Percentiles rank a stretch among this genome's conserved stretches.
phyloP scores from a whole-genome alignment of 2,888 invertebrate species.

The Ypsolopha scabrella region DNA sequence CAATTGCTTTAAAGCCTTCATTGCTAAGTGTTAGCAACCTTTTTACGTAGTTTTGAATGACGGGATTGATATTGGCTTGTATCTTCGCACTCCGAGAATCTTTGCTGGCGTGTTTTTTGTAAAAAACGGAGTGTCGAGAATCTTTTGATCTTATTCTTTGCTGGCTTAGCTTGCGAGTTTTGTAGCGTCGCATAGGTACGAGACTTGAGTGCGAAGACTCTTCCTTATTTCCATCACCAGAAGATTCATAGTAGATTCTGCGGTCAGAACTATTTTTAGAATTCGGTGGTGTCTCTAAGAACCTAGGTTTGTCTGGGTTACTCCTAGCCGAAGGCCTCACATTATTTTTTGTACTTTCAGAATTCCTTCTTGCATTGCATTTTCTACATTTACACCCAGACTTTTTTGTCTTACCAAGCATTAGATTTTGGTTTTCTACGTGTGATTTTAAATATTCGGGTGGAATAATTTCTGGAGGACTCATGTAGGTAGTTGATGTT shows the following conservation, averaged over 20 bases:
- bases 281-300: constrained; percentile 31
- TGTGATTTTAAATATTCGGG: constrained; percentile 35
- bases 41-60: constrained; percentile 48
- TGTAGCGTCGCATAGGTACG: constrained; percentile 1
- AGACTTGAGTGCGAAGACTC: too few relatives aligned
- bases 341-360: constrained; percentile 7
- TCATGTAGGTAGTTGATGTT: constrained; percentile 63
- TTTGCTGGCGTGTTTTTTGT: constrained; percentile 8
- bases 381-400: constrained; percentile 25
- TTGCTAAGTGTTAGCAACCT: constrained; percentile 45
- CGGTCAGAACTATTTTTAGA: too few relatives aligned
- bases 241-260: too few relatives aligned
- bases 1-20: constrained; percentile 45
- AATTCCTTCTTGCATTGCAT: constrained; percentile 18
- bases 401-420: not conserved
- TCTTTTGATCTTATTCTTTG: not conserved
- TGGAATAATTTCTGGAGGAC: constrained; percentile 55
- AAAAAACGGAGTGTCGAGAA: too few relatives aligned
- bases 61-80: constrained; percentile 22
- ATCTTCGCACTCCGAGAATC: constrained; percentile 8
- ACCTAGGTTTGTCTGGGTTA: constrained; percentile 6
- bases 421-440: not conserved
- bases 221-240: too few relatives aligned
- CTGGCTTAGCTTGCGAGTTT: not conserved
- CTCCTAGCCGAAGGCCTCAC: too few relatives aligned